Evolutionary conservation across 2,797 vertebrate genomes (phyloP), one percentile per base, ranked within the genome.

Genomic region (Enteromius fasciolatus): DNA sequence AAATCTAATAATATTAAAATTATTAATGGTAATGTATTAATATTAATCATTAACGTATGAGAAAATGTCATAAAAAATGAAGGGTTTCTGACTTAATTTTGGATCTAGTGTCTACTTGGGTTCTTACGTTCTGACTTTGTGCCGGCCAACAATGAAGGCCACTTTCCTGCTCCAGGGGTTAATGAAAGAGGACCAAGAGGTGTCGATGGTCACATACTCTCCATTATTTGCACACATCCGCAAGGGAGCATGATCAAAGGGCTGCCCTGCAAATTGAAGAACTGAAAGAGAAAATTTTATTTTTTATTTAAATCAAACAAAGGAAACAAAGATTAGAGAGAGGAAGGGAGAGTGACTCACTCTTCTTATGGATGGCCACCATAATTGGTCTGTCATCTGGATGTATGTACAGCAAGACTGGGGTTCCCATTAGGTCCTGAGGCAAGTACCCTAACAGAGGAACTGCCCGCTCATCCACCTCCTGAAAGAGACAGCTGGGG

Each of bases 111-210:
- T 39, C 7, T 41, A 41, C 36, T 63, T 5, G 8, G 11, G n/a
- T 23, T 11, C 97, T 94, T 93, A 98, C 97, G 95, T 97, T 92
- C 97, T 90, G 68, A 98, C 97, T 97, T 97, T 98, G 92, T 98
- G 97, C 14, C 97, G 95, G 1, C 97, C 97, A 4, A 98, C 94
- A 20, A 98, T 95, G 67, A 98, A 98, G 0, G 96, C 95, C 89
- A 98, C 96, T 87, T 97, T 97, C 57, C 97, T 94, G 91, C 96
- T 98, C 97, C 97, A 98, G n/a, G 97, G 97, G 85, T 98, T 97
- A 83, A 98, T 95, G 0, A 98, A 98, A 80, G 96, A 96, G 17
- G 96, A 97, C 97, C 97, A 98, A 92, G 96, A 97, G 86, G 97
- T 98, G 91, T 98, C 97, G 76, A 98, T 96, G 87, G 97, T 98